Evolutionary conservation across 2,888 invertebrate species (phyloP), one percentile per base, ranked within the genome.

Genomic region (Tenthredo livida): DNA sequence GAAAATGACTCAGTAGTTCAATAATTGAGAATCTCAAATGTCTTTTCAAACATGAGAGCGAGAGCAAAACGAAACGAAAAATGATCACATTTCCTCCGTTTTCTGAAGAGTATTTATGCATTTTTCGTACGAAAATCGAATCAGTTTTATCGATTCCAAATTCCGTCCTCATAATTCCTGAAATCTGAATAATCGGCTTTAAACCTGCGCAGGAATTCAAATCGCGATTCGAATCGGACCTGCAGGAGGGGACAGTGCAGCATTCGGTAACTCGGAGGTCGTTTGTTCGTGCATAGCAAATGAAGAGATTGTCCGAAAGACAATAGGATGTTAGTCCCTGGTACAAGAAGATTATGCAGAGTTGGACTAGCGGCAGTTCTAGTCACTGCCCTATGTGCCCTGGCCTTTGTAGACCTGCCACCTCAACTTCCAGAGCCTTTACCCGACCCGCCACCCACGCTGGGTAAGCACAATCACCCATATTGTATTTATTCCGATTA

Each of bases 311-410:
- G 80, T 80, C 80, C 61, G 87, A 87, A 85, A 88, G 88, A 88
- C 88, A 88, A 89, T 88, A 88, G 88, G 47, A 91, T 90, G 90
- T 87, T 89, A 87, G 88, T 90, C 80, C 88, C 88, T 86, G 90
- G 89, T 88, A 91, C 91, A 88, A 91, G 90, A 87, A 91, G 90
- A 88, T 90, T 92, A 89, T 92, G 91, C 91, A 91, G 92, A 91
- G 90, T 91, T 65, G 92, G 91, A 87, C 89, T 92, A 80, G 91
- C 90, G 86, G 92, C 90, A 85, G 90, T 92, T 86, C 87, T 92
- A 88, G 91, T 91, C 88, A 92, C 92, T 85, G 92, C 92, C 86
- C 89, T 92, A 87, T 92, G 91, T 89, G 90, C 91, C 88, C 90
- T 92, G 87, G 91, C 91, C 88, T 90, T 92, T 77, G 88, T 92